Evolutionary conservation across 2,888 invertebrate genomes (phyloP).

Genomic region (Alcis repandata): DNA sequence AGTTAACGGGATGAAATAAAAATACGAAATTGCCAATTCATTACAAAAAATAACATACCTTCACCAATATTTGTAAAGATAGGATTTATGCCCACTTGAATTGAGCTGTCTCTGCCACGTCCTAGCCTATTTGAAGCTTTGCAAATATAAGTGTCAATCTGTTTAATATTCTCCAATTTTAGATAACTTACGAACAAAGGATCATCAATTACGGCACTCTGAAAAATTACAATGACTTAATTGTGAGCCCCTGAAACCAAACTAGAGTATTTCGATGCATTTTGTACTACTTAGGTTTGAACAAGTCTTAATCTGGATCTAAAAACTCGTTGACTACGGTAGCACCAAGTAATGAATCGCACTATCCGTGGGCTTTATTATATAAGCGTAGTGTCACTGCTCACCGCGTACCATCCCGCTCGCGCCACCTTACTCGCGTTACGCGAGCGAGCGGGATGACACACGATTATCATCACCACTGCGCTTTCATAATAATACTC

Average conservation of each 20-base stretch:
- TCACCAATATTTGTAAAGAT: conserved; percentile 7
- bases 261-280: not conserved
- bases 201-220: conserved; percentile 16
- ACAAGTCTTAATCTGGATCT: no score
- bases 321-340: no score
- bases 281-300: not conserved
- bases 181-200: conserved; percentile 21
- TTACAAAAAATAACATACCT: not conserved
- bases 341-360: no score
- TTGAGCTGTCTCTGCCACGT: not conserved
- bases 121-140: conserved; percentile 20
- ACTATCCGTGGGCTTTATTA: no score
- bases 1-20: not conserved
- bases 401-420: no score
- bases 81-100: conserved; percentile 2
- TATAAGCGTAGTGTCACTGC: no score
- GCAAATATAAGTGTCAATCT: conserved; percentile 14
- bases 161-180: conserved; percentile 13
- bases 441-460: no score
- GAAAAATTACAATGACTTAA: not conserved
- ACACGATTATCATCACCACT: no score
- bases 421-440: no score
- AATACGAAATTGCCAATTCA: no score
- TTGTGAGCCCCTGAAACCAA: not conserved
- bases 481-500: no score